phyloP scores from a whole-genome alignment of 1,140 invertebrate genomes.

The Nasonia longicornis region DNA sequence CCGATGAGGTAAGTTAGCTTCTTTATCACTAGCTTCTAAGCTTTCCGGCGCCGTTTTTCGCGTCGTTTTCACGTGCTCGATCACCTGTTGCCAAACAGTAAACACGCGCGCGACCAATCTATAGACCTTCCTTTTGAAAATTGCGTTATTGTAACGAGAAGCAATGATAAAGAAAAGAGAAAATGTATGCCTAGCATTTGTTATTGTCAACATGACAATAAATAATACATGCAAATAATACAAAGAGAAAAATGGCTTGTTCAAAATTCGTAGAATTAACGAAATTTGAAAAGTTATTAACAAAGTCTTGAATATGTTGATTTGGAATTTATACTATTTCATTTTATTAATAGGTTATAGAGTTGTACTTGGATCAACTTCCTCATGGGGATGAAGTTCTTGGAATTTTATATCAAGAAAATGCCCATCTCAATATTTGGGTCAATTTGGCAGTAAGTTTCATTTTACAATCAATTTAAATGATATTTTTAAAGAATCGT shows the following conservation, averaged over 20 bases:
- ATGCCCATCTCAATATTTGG: conserved; percentile 93
- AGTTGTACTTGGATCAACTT: conserved; percentile 91
- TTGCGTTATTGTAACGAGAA: no score
- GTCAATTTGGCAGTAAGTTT: conserved; percentile 93
- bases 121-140: not conserved
- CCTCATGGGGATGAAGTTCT: conserved; percentile 96
- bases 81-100: not conserved
- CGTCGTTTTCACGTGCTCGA: not conserved
- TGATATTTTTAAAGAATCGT: conserved; percentile 4
- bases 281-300: no score
- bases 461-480: conserved; percentile 4
- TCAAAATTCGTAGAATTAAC: no score
- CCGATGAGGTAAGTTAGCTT: conserved; percentile 83
- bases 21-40: not conserved
- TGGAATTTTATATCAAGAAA: conserved; percentile 92
- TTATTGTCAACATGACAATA: conserved; percentile 7
- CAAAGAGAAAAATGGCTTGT: no score
- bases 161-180: no score
- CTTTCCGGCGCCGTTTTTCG: not conserved
- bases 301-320: no score
- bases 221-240: not conserved
- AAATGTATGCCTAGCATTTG: no score
- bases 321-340: conserved; percentile 39
- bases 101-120: not conserved
- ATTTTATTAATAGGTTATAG: conserved; percentile 84